A percentile compares a stretch with the other conserved stretches of the same genome.
Conservation (phyloP, 2,113 vertebrate genomes). For the Tachysurus vachellii region DNA sequence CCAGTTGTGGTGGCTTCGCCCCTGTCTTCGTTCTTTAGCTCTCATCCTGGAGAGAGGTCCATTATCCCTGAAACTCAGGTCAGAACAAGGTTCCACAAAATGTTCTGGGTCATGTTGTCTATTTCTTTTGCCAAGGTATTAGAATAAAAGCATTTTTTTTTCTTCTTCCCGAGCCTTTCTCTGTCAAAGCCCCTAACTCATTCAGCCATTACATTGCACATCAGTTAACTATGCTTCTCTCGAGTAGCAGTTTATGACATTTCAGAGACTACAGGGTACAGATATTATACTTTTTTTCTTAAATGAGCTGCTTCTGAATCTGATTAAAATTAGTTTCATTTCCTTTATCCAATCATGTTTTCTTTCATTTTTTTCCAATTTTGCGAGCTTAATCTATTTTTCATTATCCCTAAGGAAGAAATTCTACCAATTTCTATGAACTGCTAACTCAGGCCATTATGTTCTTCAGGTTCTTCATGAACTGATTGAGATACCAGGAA, state of each 20-base stretch:
- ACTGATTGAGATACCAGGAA: constrained; percentile 91
- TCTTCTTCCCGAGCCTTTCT: not conserved
- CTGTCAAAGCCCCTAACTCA: not conserved
- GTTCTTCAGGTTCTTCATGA: constrained; percentile 91
- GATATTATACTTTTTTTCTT: constrained; percentile 19
- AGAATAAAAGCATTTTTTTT: constrained; percentile 9
- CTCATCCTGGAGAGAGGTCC: constrained; percentile 85
- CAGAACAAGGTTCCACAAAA: constrained; percentile 44
- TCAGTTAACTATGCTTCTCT: constrained; percentile 2
- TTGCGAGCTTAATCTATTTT: constrained; percentile 18
- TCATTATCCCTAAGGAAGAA: not conserved
- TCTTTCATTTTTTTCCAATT: constrained; percentile 10
- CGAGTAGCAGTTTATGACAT: not conserved
- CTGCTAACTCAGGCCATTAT: constrained; percentile 26
- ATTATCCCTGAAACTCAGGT: constrained; percentile 99
- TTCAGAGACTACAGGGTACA: constrained; percentile 6
- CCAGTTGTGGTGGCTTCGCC: constrained; percentile 96
- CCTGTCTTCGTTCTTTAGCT: constrained; percentile 97
- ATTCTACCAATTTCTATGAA: not conserved
- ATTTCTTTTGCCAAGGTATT: not conserved
- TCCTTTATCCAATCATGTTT: not conserved
- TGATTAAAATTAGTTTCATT: constrained; percentile 28
- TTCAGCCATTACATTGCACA: constrained; percentile 15
- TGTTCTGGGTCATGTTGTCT: not conserved
- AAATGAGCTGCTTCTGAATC: constrained; percentile 37